These are phyloP conservation scores for Athalia circularis DNA, from an alignment of 2,888 invertebrate species.

Conservation along the genomic window DNA sequence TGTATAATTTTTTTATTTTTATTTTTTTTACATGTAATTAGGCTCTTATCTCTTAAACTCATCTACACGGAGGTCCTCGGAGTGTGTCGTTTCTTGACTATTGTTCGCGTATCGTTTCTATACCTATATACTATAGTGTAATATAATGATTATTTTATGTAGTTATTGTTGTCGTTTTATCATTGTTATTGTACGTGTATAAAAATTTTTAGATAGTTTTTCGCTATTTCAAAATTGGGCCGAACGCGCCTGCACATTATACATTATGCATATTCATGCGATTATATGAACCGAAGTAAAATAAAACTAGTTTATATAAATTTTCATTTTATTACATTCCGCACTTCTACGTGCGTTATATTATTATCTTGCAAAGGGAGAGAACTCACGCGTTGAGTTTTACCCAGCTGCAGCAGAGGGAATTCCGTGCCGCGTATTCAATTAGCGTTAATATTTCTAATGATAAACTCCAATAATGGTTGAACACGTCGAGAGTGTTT, in stretches of 20 bases:
- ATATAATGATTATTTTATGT: constrained; percentile 18
- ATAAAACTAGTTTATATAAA: neutral
- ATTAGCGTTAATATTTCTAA: too few relatives aligned
- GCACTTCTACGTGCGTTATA: too few relatives aligned
- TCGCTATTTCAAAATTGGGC: constrained; percentile 36
- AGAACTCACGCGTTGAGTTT: too few relatives aligned
- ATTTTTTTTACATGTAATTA: constrained; percentile 32
- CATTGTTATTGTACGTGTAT: neutral
- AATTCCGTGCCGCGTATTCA: too few relatives aligned
- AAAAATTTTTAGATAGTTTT: neutral
- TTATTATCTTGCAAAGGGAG: too few relatives aligned
- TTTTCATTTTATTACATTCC: neutral
- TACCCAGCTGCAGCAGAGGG: too few relatives aligned
- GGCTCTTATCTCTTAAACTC: constrained; percentile 36
- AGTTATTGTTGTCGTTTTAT: constrained; percentile 13
- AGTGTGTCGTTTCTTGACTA: constrained; percentile 40
- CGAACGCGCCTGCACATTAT: neutral
- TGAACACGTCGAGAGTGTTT: too few relatives aligned
- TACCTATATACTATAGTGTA: constrained; percentile 13
- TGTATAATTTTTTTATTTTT: neutral
- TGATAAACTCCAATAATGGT: too few relatives aligned
- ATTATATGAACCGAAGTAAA: neutral
- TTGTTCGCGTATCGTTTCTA: constrained; percentile 20
- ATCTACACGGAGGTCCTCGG: constrained; percentile 33
- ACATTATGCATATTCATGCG: constrained; percentile 34